A percentile compares a stretch with the other conserved stretches of the same genome.
These are phyloP conservation scores for Penaeus chinensis DNA, from an alignment of 1,140 invertebrate genomes.

Conservation along the genomic window DNA sequence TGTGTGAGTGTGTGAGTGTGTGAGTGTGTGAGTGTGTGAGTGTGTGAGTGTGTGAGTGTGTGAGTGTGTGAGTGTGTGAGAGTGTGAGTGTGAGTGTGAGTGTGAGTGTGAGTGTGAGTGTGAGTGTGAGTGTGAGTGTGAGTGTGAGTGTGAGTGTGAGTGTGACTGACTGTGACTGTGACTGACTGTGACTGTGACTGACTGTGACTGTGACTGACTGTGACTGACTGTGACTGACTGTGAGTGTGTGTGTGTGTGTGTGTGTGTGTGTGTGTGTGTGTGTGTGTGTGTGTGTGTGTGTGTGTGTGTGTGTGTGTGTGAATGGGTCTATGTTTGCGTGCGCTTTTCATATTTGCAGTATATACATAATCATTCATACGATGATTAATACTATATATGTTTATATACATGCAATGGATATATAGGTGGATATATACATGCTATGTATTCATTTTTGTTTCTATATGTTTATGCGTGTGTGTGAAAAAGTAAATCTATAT, in stretches of 20 bases:
- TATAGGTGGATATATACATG: background rate
- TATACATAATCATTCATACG: background rate
- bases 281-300: constrained; percentile 13
- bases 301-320: constrained; percentile 4
- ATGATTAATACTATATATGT: background rate
- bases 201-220: background rate
- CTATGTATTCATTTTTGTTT: background rate
- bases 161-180: no score
- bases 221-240: background rate
- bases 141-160: no score
- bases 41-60: no score
- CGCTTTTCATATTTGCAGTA: background rate
- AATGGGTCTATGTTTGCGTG: background rate
- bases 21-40: no score
- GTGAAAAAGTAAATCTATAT: background rate
- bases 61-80: no score
- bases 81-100: no score
- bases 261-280: constrained; percentile 25
- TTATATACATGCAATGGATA: background rate
- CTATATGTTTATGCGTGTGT: constrained; percentile 7
- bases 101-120: no score
- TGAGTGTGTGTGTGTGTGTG: no score
- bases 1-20: no score
- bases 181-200: no score
- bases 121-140: no score